phyloP scores from a whole-genome alignment of 1,140 invertebrate genomes.

The Calycopis cecrops region DNA sequence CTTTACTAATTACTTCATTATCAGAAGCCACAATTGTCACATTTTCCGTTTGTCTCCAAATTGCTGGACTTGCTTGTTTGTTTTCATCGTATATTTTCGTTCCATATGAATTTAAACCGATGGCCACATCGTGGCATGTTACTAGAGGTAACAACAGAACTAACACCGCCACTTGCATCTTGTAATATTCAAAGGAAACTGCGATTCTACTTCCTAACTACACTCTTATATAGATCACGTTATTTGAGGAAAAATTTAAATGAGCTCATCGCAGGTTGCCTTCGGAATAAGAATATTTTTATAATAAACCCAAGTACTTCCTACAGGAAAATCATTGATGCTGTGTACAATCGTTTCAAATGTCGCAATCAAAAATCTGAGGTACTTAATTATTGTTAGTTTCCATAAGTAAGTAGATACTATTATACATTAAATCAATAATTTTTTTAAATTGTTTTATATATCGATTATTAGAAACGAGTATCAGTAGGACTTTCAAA shows the following conservation, averaged over 20 bases:
- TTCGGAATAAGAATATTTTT: constrained; percentile 48
- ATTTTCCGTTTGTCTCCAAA: constrained; percentile 52
- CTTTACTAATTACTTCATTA: constrained; percentile 44
- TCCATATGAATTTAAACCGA: constrained; percentile 36
- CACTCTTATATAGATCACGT: constrained; percentile 38
- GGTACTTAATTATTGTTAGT: background rate
- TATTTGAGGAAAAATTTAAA: constrained; percentile 50
- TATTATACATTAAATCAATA: too few species aligned
- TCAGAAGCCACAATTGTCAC: constrained; percentile 44
- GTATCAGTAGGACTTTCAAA: too few species aligned
- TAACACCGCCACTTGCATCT: constrained; percentile 28
- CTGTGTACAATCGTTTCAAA: constrained; percentile 17
- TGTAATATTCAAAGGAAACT: constrained; percentile 8
- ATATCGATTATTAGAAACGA: too few species aligned
- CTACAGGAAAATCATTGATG: constrained; percentile 61
- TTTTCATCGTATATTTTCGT: constrained; percentile 46
- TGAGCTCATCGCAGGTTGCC: constrained; percentile 39
- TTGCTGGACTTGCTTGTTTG: constrained; percentile 45
- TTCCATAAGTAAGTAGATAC: background rate
- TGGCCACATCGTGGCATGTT: constrained; percentile 36
- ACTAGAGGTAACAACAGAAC: constrained; percentile 29
- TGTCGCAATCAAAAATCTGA: constrained; percentile 5
- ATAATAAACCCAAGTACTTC: constrained; percentile 46
- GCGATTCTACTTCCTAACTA: constrained; percentile 12
- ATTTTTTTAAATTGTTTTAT: too few species aligned